Conservation (phyloP, 2,797 vertebrate species). For the Vultur gryphus region DNA sequence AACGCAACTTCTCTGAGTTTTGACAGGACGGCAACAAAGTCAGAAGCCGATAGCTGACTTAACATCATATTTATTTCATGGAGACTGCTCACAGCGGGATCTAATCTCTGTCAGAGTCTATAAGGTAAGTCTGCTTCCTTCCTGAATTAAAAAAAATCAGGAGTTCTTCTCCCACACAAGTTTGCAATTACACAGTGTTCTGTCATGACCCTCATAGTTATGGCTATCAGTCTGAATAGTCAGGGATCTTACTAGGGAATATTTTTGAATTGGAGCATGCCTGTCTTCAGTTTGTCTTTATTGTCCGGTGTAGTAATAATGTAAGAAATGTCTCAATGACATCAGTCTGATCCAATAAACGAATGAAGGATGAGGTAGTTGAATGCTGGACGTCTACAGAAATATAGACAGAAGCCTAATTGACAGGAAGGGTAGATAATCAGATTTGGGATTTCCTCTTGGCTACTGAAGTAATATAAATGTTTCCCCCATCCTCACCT, state of each 20-base stretch:
- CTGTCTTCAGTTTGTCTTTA: background rate
- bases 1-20: slow-evolving; percentile 8
- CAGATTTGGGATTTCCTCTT: background rate
- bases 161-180: background rate
- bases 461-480: background rate
- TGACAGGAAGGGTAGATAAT: background rate
- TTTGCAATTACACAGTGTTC: background rate
- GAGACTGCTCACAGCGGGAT: slow-evolving; percentile 18
- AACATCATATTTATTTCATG: background rate
- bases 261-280: background rate
- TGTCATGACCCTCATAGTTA: background rate
- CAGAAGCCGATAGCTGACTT: background rate
- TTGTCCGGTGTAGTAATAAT: background rate
- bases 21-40: slow-evolving; percentile 28
- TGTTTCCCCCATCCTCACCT: background rate
- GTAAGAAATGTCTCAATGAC: background rate
- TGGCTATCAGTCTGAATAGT: background rate
- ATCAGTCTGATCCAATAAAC: background rate
- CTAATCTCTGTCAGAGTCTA: background rate
- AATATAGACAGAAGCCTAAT: background rate
- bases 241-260: background rate
- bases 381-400: background rate
- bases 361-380: background rate
- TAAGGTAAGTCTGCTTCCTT: slow-evolving; percentile 66
- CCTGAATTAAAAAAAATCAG: background rate